Evolutionary conservation across 2,113 vertebrate species (phyloP), one percentile per base, ranked within the genome.

Genomic region (Tricholaema leucomelas): DNA sequence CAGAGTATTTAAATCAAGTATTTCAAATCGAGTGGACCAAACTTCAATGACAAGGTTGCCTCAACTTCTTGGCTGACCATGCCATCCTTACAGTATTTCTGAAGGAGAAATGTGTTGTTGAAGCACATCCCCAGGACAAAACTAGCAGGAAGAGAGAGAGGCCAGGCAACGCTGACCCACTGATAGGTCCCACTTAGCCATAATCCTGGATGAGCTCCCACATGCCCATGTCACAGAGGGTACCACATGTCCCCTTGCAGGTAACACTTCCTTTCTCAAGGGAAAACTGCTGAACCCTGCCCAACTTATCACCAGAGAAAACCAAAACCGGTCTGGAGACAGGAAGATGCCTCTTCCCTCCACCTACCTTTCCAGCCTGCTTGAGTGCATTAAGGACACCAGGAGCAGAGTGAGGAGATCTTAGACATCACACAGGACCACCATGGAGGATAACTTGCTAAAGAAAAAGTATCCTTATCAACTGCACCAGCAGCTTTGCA

Each of bases 351-450:
- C 12, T 16, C 46, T 56, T 24, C 0, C 5, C 69, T 50, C 40
- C 60, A 31, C 12, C 66, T 27, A 36, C 27, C 42, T 50, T 16
- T 4, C 44, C 61, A 35, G 15, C 2, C 64, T 18, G 9, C 12
- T 10, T 1, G 0, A 50, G 48, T 0, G 2, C 3, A 1, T 13
- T 9, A 30, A 54, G 59, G 25, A 35, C 66, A 25, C 24, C 8
- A 31, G 65, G 48, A 67, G 61, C 76, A 33, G 46, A 30, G 40
- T 0, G 2, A 75, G 63, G 59, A 1, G 8, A 15, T 8, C 48
- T 52, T 1, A 48, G 56, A 52, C 66, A 35, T 6, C 28, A 8
- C 35, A 8, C 0, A 0, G 3, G 31, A 24, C 30, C 15, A 12
- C 56, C 23, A 56, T 1, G 0, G 61, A 40, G 16, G 27, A 42